phyloP scores from a whole-genome alignment of 2,888 invertebrate species.

The Ichneumoninae sp. region DNA sequence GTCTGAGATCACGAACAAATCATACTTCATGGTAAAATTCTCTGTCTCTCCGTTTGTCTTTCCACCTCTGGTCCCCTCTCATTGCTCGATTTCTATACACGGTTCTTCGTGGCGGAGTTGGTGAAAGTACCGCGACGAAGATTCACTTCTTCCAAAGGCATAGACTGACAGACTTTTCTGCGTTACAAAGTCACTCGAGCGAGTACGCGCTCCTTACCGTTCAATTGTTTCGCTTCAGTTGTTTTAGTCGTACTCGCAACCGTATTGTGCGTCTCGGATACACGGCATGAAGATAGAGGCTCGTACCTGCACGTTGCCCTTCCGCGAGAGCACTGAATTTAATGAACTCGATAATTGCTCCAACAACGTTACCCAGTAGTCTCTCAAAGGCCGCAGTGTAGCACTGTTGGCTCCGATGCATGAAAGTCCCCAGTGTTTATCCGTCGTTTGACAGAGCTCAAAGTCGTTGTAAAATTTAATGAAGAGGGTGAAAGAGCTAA shows the following conservation, averaged over 20 bases:
- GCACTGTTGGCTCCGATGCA: constrained; percentile 33
- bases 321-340: constrained; percentile 38
- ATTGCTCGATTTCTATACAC: not conserved
- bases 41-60: constrained; percentile 27
- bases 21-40: not conserved
- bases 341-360: constrained; percentile 65
- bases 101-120: constrained; percentile 29
- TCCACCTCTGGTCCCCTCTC: constrained; percentile 8
- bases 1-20: not conserved
- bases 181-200: constrained; percentile 44
- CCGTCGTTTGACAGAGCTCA: not conserved
- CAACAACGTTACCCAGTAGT: constrained; percentile 57
- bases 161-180: constrained; percentile 29
- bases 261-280: not conserved
- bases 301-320: not conserved
- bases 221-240: constrained; percentile 25
- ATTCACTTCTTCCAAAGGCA: constrained; percentile 17
- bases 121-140: constrained; percentile 35
- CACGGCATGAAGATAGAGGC: not conserved
- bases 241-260: constrained; percentile 28
- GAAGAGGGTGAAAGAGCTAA: not conserved
- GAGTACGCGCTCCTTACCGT: constrained; percentile 40
- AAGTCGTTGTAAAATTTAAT: not conserved
- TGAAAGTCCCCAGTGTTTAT: constrained; percentile 40
- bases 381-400: constrained; percentile 18